Base-by-base conservation (phyloP, 2,888 invertebrate genomes). In the Eristalis arbustorum region DNA sequence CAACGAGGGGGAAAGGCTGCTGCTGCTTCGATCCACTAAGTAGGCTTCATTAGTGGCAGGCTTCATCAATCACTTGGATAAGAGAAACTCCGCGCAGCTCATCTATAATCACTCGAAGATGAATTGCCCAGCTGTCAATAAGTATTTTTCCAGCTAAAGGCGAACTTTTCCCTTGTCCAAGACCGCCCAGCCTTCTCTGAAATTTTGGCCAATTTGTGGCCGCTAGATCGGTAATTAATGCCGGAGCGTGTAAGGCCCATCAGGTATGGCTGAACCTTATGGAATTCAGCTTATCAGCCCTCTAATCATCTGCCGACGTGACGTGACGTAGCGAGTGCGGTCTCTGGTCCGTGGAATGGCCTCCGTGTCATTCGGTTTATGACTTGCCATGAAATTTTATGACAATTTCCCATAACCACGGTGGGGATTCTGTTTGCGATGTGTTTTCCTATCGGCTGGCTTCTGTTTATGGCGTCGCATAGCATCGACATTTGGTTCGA, bases 31-130 rank as follows among this genome's bases (percentile, higher is more conserved):
- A 10, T 8, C 8, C 31, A 8, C 59, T 59, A 25, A 74, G 68
- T 49, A 62, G 69, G 59, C 13, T 31, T 84, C 74, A 84, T 79
- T 84, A 63, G 59, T 68, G 25, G 25, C 13, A 49, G 8, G 6
- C 23, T 73, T 28, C 84, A 85, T 85, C 81, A 85, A 85, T 81
- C 84, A 85, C 68, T 18, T 73, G 3, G 67, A n/a, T 68, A 23
- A 11, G 25, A 11, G 11, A 77, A 42, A 59, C 22, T 61, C 25
- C 42, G 5, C 5, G 18, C n/a, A n/a, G 6, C 49, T n/a, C 68
- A 63, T 59, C 56, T 11, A 69, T 81, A 82, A 74, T 74, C 42
- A 82, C 25, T 28, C 10, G 49, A 85, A 78, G 77, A 82, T 77
- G 66, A 74, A 82, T 78, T 76, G 34, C 40, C 69, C 68, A 68